Evolutionary conservation across 2,888 invertebrate genomes (phyloP), one percentile per base, ranked within the genome.

Genomic region (Apodemia mormo): DNA sequence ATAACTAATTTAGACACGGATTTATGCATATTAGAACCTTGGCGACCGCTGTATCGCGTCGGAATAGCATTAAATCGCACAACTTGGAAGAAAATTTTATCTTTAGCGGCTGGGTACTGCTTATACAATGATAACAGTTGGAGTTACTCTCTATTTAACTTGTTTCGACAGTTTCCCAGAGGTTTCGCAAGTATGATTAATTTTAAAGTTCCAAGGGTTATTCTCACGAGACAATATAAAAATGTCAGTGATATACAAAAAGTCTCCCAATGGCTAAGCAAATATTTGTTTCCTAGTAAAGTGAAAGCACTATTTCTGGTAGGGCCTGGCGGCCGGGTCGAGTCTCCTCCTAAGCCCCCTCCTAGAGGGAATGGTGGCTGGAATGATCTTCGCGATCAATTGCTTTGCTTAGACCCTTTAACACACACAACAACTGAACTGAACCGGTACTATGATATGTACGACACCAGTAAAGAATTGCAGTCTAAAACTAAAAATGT

Each of bases 61-160:
- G 87, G 86, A 9, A 71, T 87, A 9, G 82, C 86, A 2, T 84
- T 88, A 69, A 85, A 87, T 72, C 77, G 70, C 65, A 80, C 79
- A 2, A 72, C 79, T 29, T 88, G 87, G 87, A 73, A 70, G 8
- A 80, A 77, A 61, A 80, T 88, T 2, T 14, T 66, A 2, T 68
- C 71, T 5, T 69, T 75, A 10, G 72, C 81, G 2, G 66, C 73
- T 2, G 70, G 74, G 40, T 88, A 76, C 75, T 88, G 88, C 71
- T 73, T 76, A 72, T 82, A 82, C 74, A 77, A 85, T 65, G 88
- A 87, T 71, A 70, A 74, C 67, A 84, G 82, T 71, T 88, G 88
- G 88, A 83, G 85, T 69, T 80, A 81, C 71, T 88, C 88, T 40
- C 71, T 88, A 74, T 70, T 78, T 69, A 75, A 81, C 69, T 70